Conservation (phyloP, 2,888 invertebrate species). For the Zygogramma bicolorata region DNA sequence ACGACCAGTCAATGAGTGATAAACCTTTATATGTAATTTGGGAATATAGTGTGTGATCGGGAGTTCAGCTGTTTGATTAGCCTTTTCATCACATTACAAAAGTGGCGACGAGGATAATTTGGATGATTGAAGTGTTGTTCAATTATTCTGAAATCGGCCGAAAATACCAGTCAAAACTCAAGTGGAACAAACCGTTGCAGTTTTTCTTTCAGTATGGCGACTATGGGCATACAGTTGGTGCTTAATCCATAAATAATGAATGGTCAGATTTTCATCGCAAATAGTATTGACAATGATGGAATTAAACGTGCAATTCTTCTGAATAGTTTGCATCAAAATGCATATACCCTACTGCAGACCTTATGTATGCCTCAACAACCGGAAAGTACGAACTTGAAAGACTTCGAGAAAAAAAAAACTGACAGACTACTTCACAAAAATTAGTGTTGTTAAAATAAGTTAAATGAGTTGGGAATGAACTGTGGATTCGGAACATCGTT, state of each 20-base stretch:
- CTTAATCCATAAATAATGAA: too few relatives aligned
- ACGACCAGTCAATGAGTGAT: too few relatives aligned
- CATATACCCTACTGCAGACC: background rate
- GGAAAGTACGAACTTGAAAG: background rate
- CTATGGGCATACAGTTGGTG: background rate
- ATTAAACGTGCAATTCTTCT: too few relatives aligned
- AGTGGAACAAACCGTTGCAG: background rate
- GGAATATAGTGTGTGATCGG: too few relatives aligned
- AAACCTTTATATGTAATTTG: too few relatives aligned
- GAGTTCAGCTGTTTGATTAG: too few relatives aligned
- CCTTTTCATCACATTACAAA: too few relatives aligned
- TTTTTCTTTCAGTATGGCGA: too few relatives aligned
- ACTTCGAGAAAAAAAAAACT: background rate
- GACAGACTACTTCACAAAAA: background rate
- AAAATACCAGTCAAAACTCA: too few relatives aligned
- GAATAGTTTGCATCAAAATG: background rate
- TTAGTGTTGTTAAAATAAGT: too few relatives aligned
- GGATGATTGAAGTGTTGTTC: background rate
- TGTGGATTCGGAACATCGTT: background rate
- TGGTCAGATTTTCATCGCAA: background rate
- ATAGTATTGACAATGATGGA: background rate
- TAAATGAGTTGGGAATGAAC: background rate
- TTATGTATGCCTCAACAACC: background rate
- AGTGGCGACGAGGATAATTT: background rate
- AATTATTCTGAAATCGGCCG: too few relatives aligned